Evolutionary conservation across 92 coral and sea anemone genomes (phyloP), one percentile per base, ranked within the genome.

Genomic region (Paragorgia papillata): DNA sequence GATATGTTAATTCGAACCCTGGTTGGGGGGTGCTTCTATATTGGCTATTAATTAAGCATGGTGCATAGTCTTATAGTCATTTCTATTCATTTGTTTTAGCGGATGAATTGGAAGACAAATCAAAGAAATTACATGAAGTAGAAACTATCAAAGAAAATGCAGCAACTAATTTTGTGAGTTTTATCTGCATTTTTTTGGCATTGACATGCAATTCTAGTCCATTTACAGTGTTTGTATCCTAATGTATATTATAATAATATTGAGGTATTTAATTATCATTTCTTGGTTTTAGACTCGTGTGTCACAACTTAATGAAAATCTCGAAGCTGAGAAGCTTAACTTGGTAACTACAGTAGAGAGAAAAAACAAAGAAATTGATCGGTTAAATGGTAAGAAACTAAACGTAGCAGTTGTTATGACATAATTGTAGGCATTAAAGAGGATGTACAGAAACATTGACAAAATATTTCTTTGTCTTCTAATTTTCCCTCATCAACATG

Each of bases 341-440:
- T 84, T 95, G 53, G 76, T 91, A 12, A 73, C 96, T 15, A 74
- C 88, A 6, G 79, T 95, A 4, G 99, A 95, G 56, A 85, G 99
- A 67, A 95, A 95, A 80, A 95, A 88, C 69, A 90, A 95, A 55
- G 99, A 95, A 85, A 89, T 95, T 70, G 95, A 95, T 81, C 84
- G 92, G 39, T 65, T 95, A 34, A 95, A 95, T 89, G 97, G 99
- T 95, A 73, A 44, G 80, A 21, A 24, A 43, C 6, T 7, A 31
- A 8, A 17, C 9, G 10, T 21, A 21, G 33, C 5, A 9, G 25
- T 56, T 37, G 43, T 4, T 12, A 37, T 37, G 43, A 37, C 5
- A 37, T 37, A 37, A 37, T 37, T 37, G 12, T n/a, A n/a, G n/a
- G n/a, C n/a, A n/a, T n/a, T n/a, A n/a, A n/a, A n/a, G n/a, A n/a